A percentile compares a stretch with the other conserved stretches of the same genome.
Evolutionary conservation across 2,888 invertebrate genomes (phyloP).

Genomic region (Mystacides longicornis): DNA sequence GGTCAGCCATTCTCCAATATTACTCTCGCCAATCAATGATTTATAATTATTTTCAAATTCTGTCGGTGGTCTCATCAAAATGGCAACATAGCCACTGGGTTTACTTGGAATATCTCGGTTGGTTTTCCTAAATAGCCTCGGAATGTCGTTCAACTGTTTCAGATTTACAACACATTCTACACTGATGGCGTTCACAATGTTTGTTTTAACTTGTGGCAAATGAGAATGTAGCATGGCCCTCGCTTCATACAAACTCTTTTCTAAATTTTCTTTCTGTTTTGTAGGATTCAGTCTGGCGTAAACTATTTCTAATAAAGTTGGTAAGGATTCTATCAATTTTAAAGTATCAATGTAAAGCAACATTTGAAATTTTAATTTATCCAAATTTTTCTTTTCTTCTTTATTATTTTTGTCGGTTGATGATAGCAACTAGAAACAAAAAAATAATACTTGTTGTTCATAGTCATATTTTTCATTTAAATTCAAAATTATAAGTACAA

Average conservation of each 20-base stretch:
- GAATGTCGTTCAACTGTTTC: slow-evolving; percentile 86
- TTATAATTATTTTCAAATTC: slow-evolving; percentile 50
- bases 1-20: slow-evolving; percentile 36
- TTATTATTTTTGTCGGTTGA: slow-evolving; percentile 8
- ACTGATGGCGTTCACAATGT: slow-evolving; percentile 37
- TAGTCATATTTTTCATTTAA: too few relatives aligned
- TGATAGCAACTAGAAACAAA: background rate
- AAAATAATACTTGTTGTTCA: too few relatives aligned
- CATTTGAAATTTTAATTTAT: slow-evolving; percentile 33
- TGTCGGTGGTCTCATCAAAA: slow-evolving; percentile 52
- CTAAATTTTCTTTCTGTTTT: slow-evolving; percentile 16
- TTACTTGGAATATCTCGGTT: slow-evolving; percentile 80
- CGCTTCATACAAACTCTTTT: slow-evolving; percentile 22
- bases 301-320: slow-evolving; percentile 30
- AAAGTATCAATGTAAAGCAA: slow-evolving; percentile 37
- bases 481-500: background rate
- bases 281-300: slow-evolving; percentile 28
- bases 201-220: slow-evolving; percentile 34
- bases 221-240: slow-evolving; percentile 15
- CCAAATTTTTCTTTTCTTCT: slow-evolving; percentile 19
- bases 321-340: slow-evolving; percentile 32
- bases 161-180: slow-evolving; percentile 51
- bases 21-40: slow-evolving; percentile 35
- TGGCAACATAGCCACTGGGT: slow-evolving; percentile 71
- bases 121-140: slow-evolving; percentile 84